Conservation (phyloP, 2,888 invertebrate genomes). For the Bimastos eiseni region DNA sequence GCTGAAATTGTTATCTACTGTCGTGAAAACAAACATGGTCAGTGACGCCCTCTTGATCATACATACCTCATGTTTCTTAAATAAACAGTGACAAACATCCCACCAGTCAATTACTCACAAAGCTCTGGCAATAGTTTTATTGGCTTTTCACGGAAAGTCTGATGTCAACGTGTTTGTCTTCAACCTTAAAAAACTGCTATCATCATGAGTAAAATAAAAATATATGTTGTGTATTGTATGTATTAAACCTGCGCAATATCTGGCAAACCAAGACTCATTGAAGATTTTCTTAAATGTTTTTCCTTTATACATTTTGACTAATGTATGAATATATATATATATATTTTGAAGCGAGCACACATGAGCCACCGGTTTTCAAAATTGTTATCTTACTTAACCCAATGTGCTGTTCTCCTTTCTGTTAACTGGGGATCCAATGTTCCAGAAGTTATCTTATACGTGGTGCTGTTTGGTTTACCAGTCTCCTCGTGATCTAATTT, state of each 20-base stretch:
- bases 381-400: not conserved
- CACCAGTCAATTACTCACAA: not conserved
- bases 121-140: constrained; percentile 4
- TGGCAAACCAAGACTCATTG: not conserved
- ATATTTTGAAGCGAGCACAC: not conserved
- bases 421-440: not conserved
- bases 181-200: not conserved
- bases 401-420: not conserved
- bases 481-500: not conserved
- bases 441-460: not conserved
- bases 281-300: not conserved
- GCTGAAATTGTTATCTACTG: not conserved
- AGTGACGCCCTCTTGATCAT: constrained; percentile 9
- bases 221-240: no score
- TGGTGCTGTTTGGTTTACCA: not conserved
- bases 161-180: not conserved
- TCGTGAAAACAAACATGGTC: not conserved
- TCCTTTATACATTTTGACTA: not conserved
- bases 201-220: not conserved
- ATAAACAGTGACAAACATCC: not conserved
- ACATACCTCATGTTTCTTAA: not conserved
- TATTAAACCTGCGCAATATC: not conserved
- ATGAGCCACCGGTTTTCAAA: not conserved
- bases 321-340: not conserved
- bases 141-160: not conserved